phyloP scores from a whole-genome alignment of 2,797 vertebrate genomes.

The Pipistrellus kuhlii region DNA sequence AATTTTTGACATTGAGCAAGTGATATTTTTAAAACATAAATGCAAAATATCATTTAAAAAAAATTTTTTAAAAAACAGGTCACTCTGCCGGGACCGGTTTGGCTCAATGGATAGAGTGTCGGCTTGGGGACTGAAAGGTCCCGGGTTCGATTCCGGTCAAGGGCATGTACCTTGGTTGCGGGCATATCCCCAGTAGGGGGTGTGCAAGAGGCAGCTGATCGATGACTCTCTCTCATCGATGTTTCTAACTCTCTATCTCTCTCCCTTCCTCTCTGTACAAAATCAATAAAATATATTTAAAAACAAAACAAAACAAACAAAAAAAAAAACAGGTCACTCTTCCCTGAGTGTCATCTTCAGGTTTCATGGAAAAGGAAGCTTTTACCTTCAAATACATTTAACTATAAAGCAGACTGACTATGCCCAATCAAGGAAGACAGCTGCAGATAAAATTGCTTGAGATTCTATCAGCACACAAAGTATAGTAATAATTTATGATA shows the following conservation, averaged over 20 bases:
- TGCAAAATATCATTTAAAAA: not conserved
- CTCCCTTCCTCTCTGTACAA: no score
- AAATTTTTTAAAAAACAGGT: not conserved
- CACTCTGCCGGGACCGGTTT: no score
- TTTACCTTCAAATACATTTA: not conserved
- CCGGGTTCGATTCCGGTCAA: no score
- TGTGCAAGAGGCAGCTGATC: no score
- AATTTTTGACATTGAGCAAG: conserved; percentile 42
- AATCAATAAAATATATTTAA: no score
- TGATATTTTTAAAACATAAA: conserved; percentile 57
- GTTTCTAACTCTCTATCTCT: no score
- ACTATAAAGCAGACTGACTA: conserved; percentile 61
- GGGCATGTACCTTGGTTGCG: no score
- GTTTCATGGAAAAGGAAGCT: not conserved
- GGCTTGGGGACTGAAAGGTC: no score
- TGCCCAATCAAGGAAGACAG: conserved; percentile 57
- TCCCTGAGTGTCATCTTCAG: not conserved
- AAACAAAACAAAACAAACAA: no score
- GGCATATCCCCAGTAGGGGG: no score
- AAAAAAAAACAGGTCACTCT: not conserved
- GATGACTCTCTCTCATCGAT: no score
- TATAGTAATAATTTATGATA: conserved; percentile 37
- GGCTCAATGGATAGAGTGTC: no score
- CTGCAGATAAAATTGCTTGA: not conserved
- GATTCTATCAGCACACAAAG: conserved; percentile 49